Percentiles rank a stretch among this genome's conserved stretches.
phyloP scores from a whole-genome alignment of 2,888 invertebrate species.

The Diadromus collaris region DNA sequence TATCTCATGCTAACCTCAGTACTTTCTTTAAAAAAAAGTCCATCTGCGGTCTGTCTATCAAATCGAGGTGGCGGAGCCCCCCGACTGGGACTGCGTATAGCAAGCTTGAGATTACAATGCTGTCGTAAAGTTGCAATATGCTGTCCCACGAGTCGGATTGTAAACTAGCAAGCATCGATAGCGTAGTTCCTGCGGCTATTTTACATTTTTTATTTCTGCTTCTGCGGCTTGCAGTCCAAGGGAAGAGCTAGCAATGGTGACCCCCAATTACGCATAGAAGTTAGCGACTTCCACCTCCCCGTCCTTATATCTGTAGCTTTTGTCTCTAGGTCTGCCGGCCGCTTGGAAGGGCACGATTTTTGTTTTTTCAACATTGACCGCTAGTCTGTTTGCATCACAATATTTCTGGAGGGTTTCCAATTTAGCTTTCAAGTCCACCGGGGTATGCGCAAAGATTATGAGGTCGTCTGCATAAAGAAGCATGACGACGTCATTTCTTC shows the following conservation, averaged over 20 bases:
- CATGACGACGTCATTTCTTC: too few relatives aligned
- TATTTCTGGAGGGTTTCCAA: not conserved
- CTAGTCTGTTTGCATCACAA: not conserved
- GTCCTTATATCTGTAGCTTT: not conserved
- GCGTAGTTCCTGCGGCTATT: not conserved
- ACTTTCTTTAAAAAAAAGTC: too few relatives aligned
- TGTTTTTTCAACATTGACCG: not conserved
- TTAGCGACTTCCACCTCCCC: not conserved
- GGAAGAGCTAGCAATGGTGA: not conserved
- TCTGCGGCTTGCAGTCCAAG: not conserved
- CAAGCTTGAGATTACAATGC: not conserved
- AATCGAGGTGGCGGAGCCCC: not conserved
- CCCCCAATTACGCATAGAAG: not conserved
- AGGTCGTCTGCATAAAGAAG: too few relatives aligned
- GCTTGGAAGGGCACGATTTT: not conserved
- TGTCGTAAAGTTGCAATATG: not conserved
- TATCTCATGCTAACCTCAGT: too few relatives aligned
- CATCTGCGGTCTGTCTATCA: too few relatives aligned
- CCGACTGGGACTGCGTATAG: not conserved
- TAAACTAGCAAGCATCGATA: not conserved
- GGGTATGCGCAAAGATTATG: not conserved
- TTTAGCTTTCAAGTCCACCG: not conserved
- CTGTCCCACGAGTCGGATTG: slow-evolving; percentile 1
- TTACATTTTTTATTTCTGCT: not conserved
- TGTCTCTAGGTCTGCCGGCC: not conserved